phyloP scores from a whole-genome alignment of 2,888 invertebrate species.

The Chrysotoxum bicinctum region DNA sequence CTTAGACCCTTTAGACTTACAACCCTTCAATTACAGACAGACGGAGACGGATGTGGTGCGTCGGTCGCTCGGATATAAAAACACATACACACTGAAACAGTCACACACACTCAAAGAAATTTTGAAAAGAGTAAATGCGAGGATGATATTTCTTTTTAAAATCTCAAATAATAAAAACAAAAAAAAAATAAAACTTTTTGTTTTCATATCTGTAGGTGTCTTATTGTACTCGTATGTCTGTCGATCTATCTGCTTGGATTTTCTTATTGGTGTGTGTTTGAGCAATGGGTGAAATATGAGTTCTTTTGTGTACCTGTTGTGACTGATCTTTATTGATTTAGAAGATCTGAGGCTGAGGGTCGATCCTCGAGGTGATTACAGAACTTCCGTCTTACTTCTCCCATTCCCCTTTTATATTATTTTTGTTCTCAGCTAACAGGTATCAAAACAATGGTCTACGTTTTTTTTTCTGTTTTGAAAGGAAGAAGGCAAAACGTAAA shows the following conservation, averaged over 20 bases:
- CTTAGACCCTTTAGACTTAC: too few species aligned
- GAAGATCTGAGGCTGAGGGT: slow-evolving; percentile 20
- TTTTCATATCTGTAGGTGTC: neutral
- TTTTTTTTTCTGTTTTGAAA: neutral
- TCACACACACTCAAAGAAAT: neutral
- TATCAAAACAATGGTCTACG: slow-evolving; percentile 44
- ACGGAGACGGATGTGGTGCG: slow-evolving; percentile 8
- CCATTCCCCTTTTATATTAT: slow-evolving; percentile 36
- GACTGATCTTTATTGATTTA: slow-evolving; percentile 54
- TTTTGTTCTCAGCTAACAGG: slow-evolving; percentile 39
- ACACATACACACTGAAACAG: neutral
- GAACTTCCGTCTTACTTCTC: slow-evolving; percentile 61
- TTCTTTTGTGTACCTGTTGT: slow-evolving; percentile 65
- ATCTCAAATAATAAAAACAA: slow-evolving; percentile 13
- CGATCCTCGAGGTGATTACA: slow-evolving; percentile 45
- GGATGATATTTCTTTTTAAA: slow-evolving; percentile 24
- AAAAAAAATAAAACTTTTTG: neutral
- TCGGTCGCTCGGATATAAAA: neutral
- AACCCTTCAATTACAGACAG: too few species aligned
- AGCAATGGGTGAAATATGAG: slow-evolving; percentile 57
- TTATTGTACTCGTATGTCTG: neutral
- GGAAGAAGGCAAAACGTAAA: slow-evolving; percentile 14
- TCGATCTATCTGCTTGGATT: neutral
- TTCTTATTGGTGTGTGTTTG: neutral
- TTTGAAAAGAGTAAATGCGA: neutral